A percentile compares a stretch with the other conserved stretches of the same genome.
phyloP scores from a whole-genome alignment of 2,797 vertebrate species.

The Chelmon rostratus region DNA sequence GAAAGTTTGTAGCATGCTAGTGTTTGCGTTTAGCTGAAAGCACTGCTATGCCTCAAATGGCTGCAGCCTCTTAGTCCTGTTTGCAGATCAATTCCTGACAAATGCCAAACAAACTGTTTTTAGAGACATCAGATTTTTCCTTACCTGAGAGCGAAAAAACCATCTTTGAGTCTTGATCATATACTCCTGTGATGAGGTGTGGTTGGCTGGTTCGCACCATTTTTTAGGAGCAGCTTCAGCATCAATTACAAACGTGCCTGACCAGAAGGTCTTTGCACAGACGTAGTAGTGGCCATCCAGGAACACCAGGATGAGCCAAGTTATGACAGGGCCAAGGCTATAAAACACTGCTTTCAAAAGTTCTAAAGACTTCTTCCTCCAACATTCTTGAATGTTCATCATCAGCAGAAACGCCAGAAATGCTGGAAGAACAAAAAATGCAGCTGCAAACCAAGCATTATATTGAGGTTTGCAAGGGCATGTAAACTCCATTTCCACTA shows the following conservation, averaged over 20 bases:
- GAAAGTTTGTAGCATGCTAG: too few relatives aligned
- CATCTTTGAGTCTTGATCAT: constrained; percentile 53
- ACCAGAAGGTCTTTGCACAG: constrained; percentile 62
- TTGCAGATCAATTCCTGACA: neutral
- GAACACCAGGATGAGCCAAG: constrained; percentile 66
- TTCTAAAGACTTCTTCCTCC: too few relatives aligned
- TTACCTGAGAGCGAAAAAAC: constrained; percentile 66
- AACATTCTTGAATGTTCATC: constrained; percentile 50
- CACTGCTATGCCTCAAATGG: too few relatives aligned
- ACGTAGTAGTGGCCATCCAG: constrained; percentile 65
- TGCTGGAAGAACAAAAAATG: constrained; percentile 60
- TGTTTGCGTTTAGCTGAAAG: too few relatives aligned
- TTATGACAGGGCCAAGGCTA: constrained; percentile 39
- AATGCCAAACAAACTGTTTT: neutral
- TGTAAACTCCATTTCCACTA: constrained; percentile 63
- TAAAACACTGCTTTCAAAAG: too few relatives aligned
- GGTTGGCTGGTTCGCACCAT: constrained; percentile 62
- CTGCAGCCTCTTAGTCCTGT: too few relatives aligned
- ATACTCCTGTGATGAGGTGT: constrained; percentile 32
- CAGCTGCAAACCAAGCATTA: constrained; percentile 39
- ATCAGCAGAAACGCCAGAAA: constrained; percentile 55
- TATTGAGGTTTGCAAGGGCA: constrained; percentile 54
- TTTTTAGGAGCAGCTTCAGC: constrained; percentile 57
- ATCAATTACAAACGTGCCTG: constrained; percentile 57
- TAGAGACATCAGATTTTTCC: neutral